Base-by-base conservation (phyloP, 2,888 invertebrate genomes). In the Trachelus tabidus region DNA sequence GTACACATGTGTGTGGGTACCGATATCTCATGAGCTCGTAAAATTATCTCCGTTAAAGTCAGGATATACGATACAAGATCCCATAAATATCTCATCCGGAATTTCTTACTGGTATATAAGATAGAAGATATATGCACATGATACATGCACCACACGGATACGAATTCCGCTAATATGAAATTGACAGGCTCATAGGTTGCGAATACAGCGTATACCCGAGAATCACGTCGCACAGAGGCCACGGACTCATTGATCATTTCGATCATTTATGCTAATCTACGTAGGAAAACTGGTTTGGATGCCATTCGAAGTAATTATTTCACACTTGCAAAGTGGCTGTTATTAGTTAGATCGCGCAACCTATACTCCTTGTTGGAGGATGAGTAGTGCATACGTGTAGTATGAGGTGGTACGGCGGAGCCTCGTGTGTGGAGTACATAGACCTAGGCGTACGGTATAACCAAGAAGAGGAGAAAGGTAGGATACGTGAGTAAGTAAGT, bases 301-400 rank as follows among this genome's bases (percentile, higher is more conserved):
- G 82, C 85, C 85, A 86, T 86, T 84, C 85, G 82, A 84, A 87
- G 88, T 89, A 90, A 90, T 90, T 90, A 90, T 90, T 90, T 90
- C 88, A 87, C 90, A 89, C 90, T 89, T 85, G 86, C 86, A 83
- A 87, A 89, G 88, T 87, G 88, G 85, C 85, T 83, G 88, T 89
- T 87, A 90, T 89, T 89, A 89, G 88, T 86, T 84, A 83, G 82
- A 80, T 81, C 82, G 81, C 77, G 77, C 77, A 71, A 73, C 76
- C 71, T 75, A 80, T 76, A 80, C 75, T 68, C 81, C 71, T 12
- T 31, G 12, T 12, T 9, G 71, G 31, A 71, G 71, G 71, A 34
- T 34, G 71, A 71, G 71, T 35, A 56, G 56, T 3, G 23, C 9
- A 56, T 56, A 23, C 9, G 9, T 56, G 56, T 56, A 23, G 56